These are phyloP conservation scores for Scolopax mira DNA, from an alignment of 2,113 vertebrate species.

Conservation along the genomic window DNA sequence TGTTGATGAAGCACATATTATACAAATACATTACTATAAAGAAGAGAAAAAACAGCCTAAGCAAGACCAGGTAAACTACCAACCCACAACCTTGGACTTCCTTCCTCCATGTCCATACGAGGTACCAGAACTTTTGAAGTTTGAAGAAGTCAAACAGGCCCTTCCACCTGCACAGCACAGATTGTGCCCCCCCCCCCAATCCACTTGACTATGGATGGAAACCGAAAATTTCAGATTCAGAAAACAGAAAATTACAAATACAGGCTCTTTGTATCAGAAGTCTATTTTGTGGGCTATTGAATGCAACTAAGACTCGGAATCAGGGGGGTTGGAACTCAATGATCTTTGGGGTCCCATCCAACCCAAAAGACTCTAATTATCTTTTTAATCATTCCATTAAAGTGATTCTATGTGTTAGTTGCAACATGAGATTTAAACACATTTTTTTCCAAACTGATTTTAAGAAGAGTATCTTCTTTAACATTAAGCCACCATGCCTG, in stretches of 20 bases:
- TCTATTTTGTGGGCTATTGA: neutral
- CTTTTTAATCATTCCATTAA: neutral
- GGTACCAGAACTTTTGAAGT: neutral
- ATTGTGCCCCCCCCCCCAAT: no score
- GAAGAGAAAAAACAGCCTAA: neutral
- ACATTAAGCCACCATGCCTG: neutral
- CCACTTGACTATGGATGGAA: neutral
- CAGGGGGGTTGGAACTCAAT: no score
- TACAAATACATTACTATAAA: neutral
- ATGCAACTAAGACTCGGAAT: neutral
- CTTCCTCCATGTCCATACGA: fast-evolving
- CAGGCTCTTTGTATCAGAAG: neutral
- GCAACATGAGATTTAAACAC: neutral
- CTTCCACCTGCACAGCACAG: neutral
- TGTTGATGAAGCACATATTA: fast-evolving
- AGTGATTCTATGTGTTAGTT: neutral
- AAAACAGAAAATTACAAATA: neutral
- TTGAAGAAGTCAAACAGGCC: neutral
- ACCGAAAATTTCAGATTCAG: neutral
- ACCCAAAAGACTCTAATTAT: neutral
- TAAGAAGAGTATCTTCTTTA: neutral
- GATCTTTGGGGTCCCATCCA: no score
- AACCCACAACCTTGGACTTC: neutral
- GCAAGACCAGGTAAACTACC: neutral
- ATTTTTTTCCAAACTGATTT: neutral